Conservation (phyloP, 2,888 invertebrate species). For the Linnaemya tessellans region DNA sequence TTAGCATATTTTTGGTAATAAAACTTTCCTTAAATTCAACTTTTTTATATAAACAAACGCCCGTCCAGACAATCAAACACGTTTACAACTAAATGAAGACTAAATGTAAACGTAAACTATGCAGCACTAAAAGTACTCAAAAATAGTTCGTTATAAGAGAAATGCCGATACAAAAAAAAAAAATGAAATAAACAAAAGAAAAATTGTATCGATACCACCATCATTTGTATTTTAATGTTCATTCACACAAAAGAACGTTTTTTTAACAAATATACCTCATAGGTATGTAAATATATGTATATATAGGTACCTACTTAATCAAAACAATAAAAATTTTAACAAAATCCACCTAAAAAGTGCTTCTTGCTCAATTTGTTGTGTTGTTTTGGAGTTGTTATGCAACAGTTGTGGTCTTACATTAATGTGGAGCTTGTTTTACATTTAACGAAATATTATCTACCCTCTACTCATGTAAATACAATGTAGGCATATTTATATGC, state of each 20-base stretch:
- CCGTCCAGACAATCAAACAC: conserved; percentile 66
- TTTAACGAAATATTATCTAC: not conserved
- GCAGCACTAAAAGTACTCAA: conserved; percentile 64
- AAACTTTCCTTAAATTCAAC: conserved; percentile 64
- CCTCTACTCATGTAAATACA: not conserved
- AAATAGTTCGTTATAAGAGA: conserved; percentile 58
- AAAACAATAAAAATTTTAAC: not conserved
- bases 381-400: conserved; percentile 32
- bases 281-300: too few species aligned
- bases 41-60: conserved; percentile 49
- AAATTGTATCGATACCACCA: conserved; percentile 34
- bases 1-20: conserved; percentile 30
- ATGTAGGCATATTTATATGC: not conserved
- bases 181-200: conserved; percentile 33
- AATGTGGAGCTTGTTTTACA: conserved; percentile 35
- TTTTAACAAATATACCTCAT: conserved; percentile 2
- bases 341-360: not conserved
- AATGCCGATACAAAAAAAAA: conserved; percentile 33
- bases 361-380: conserved; percentile 15
- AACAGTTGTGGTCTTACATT: conserved; percentile 45
- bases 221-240: conserved; percentile 8
- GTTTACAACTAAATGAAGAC: conserved; percentile 68
- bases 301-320: too few species aligned
- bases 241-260: conserved; percentile 1
- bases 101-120: conserved; percentile 55